These are phyloP conservation scores for Diloba caeruleocephala DNA, from an alignment of 2,888 invertebrate species.

Conservation along the genomic window DNA sequence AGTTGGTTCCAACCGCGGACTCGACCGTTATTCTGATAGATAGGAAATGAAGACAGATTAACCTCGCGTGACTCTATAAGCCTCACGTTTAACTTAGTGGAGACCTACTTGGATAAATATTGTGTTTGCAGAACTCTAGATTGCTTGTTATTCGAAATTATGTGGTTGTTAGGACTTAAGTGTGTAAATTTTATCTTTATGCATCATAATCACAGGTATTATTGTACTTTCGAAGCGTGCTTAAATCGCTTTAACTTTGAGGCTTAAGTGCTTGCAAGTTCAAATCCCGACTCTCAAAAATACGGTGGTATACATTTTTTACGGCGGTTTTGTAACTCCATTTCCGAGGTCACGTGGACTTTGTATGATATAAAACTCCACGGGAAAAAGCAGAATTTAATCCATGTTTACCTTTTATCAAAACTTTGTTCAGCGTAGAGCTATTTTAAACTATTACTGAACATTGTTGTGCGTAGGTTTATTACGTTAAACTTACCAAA, in stretches of 20 bases:
- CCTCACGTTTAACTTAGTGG: constrained; percentile 56
- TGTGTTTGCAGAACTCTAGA: constrained; percentile 58
- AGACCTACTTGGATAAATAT: constrained; percentile 67
- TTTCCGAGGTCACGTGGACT: constrained; percentile 27
- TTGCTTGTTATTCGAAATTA: constrained; percentile 27
- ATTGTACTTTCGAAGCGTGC: constrained; percentile 2
- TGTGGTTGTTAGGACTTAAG: constrained; percentile 11
- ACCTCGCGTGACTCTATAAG: constrained; percentile 84
- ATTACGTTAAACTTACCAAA: background rate
- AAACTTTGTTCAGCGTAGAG: constrained; percentile 33
- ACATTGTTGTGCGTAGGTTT: constrained; percentile 8
- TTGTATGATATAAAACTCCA: constrained; percentile 31
- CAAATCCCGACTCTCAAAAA: no score
- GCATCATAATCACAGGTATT: constrained; percentile 30
- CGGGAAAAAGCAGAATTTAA: constrained; percentile 41
- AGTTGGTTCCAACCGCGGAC: constrained; percentile 68
- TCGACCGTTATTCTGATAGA: constrained; percentile 82
- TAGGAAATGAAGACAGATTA: constrained; percentile 89
- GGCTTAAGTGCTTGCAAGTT: no score
- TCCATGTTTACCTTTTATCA: constrained; percentile 46
- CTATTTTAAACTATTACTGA: constrained; percentile 15
- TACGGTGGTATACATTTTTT: background rate
- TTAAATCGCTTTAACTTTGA: no score
- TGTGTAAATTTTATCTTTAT: constrained; percentile 40
- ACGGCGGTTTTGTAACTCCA: constrained; percentile 12